phyloP scores from a whole-genome alignment of 2,113 vertebrate species.

The Sitta europaea region DNA sequence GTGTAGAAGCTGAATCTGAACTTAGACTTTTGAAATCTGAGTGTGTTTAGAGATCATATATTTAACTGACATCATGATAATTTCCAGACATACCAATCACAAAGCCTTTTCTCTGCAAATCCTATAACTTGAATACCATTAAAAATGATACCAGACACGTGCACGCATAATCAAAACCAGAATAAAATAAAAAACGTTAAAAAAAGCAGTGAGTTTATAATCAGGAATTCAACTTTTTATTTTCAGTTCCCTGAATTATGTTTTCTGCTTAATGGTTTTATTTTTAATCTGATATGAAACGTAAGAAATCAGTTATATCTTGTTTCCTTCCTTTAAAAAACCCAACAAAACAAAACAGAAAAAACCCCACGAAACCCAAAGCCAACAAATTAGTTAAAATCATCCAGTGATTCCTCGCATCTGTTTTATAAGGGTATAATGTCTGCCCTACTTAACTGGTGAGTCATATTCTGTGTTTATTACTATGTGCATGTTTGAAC shows the following conservation, averaged over 20 bases:
- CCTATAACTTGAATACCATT: neutral
- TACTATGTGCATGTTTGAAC: neutral
- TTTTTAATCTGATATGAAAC: neutral
- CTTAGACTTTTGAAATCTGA: neutral
- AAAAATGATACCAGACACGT: neutral
- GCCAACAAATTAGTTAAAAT: neutral
- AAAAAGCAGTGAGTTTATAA: neutral
- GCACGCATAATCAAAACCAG: neutral
- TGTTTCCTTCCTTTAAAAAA: neutral
- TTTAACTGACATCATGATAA: neutral
- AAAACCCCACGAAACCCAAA: neutral
- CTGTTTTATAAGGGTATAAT: neutral
- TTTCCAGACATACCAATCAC: neutral
- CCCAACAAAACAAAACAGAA: neutral
- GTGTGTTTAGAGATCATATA: neutral
- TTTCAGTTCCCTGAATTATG: neutral
- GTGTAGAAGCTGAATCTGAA: neutral
- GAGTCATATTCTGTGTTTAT: neutral
- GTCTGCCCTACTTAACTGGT: neutral
- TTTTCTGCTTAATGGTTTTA: neutral
- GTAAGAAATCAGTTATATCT: neutral
- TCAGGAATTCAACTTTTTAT: neutral
- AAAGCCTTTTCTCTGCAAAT: neutral
- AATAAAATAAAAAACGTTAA: neutral
- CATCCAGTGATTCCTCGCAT: neutral